These are phyloP conservation scores for Kryptopterus vitreolus DNA, from an alignment of 2,797 vertebrate genomes.

Conservation along the genomic window DNA sequence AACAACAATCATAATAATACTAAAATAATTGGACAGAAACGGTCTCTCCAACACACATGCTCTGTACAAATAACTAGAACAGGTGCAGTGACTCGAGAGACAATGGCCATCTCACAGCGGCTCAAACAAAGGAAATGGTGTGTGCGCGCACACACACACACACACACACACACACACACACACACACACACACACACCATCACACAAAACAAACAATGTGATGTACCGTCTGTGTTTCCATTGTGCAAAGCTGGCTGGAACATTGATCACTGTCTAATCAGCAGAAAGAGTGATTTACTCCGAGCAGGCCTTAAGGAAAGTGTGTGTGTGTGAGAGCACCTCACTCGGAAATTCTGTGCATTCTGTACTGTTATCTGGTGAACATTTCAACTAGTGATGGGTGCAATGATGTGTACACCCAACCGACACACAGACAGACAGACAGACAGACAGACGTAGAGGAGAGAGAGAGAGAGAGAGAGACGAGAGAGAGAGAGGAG, in stretches of 20 bases:
- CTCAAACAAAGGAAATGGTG: background rate
- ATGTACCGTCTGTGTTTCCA: background rate
- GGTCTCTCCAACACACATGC: background rate
- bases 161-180: background rate
- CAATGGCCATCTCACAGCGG: background rate
- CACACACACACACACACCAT: slow-evolving; percentile 1
- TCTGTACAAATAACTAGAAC: background rate
- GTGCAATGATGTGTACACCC: too few relatives aligned
- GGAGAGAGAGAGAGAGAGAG: too few relatives aligned
- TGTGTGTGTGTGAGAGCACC: background rate
- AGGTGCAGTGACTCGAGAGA: background rate
- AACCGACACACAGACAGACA: background rate
- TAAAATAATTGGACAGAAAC: background rate
- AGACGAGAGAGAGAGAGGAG: too few relatives aligned
- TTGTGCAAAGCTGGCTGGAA: background rate
- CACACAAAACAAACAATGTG: background rate
- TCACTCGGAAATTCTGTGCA: slow-evolving; percentile 9
- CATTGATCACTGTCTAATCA: background rate
- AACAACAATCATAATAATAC: too few relatives aligned
- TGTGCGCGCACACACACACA: background rate
- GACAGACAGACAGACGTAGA: background rate
- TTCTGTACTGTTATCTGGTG: background rate
- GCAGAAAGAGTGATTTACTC: background rate
- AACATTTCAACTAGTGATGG: background rate
- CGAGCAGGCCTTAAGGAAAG: background rate